Base-by-base conservation (phyloP, 2,888 invertebrate species). In the Drosophila recens region DNA sequence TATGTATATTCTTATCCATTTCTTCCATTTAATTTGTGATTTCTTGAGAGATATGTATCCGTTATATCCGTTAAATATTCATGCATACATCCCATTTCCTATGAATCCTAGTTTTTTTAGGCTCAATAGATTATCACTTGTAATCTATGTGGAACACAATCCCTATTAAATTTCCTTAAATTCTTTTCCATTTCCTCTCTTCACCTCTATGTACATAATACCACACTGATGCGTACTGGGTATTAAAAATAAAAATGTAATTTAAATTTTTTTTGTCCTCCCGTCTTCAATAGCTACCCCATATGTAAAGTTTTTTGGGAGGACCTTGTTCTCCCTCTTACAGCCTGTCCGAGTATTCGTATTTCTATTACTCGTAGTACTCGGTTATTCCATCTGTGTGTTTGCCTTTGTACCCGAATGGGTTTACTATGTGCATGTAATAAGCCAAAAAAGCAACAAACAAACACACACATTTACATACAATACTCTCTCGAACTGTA, bases 261-360 rank as follows among this genome's bases (percentile, higher is more conserved):
- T 86, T 88, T 87, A 84, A 86, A 82, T 86, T 88, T 84, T 78
- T 61, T 72, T 80, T 84, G 61, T 70, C 51, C 69, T 42, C 49
- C 34, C 56, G 67, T 59, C 66, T 59, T 68, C 70, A 79, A 79
- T 72, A 72, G 40, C 56, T 63, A 77, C 77, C 76, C 58, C 76
- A 87, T 75, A 70, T 79, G 79, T 79, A 58, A 53, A 61, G 58
- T 54, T 58, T 64, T 58, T 49, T 9, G 3, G 15, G 27, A 9
- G 15, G 15, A 58, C 11, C 34, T 46, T 6, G 23, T 15, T 23
- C 4, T 30, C 13, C 10, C 4, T 9, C 11, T 10, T 4, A 11
- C 17, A 15, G 33, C 13, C 34, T 10, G 17, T 17, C 15, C 11
- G 6, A 43, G 38, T 11, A 34, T 33, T 53, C 17, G 15, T 40